phyloP scores from a whole-genome alignment of 2,113 vertebrate genomes.

The Chloropsis hardwickii region DNA sequence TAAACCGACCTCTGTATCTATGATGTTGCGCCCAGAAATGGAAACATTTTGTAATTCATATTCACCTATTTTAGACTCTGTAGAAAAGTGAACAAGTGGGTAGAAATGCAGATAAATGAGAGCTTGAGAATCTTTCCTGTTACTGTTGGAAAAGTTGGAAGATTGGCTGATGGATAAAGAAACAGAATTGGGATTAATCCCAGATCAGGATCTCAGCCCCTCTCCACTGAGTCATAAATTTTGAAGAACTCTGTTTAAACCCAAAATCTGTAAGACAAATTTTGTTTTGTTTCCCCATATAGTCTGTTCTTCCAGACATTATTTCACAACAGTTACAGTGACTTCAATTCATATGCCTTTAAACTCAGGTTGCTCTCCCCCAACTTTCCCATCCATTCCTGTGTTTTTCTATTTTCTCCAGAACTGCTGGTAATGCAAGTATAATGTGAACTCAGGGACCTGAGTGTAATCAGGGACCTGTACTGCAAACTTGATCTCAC shows the following conservation, averaged over 20 bases:
- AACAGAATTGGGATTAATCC: neutral
- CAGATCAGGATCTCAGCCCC: rapidly evolving
- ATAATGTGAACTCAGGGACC: neutral
- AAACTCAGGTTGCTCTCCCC: neutral
- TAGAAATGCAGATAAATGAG: neutral
- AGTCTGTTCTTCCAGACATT: neutral
- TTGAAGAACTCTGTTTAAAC: neutral
- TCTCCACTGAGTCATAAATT: neutral
- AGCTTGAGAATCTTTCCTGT: neutral
- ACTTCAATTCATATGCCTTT: neutral
- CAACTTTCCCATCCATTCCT: neutral
- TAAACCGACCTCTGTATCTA: neutral
- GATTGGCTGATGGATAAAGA: neutral
- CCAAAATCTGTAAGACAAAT: neutral
- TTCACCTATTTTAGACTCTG: neutral
- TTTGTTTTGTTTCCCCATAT: neutral
- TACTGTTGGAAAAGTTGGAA: neutral
- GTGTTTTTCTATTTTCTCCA: neutral
- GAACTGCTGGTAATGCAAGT: neutral
- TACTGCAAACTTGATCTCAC: neutral
- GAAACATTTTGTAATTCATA: neutral
- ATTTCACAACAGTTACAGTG: neutral
- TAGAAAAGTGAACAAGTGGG: neutral
- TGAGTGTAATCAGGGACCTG: neutral
- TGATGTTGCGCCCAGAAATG: neutral